phyloP scores from a whole-genome alignment of 2,797 vertebrate genomes.

The Aphelocoma californica region DNA sequence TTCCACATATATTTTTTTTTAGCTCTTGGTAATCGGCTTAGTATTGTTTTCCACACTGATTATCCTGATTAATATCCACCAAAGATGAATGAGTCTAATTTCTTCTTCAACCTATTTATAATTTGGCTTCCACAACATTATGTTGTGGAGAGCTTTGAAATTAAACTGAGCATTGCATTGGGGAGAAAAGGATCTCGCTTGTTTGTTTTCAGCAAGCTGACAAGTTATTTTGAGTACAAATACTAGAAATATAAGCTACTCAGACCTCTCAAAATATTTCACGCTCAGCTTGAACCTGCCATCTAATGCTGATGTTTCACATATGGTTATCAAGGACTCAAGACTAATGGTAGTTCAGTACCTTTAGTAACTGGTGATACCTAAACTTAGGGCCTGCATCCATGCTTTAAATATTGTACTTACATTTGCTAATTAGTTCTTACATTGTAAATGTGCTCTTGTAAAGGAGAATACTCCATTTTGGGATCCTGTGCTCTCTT shows the following conservation, averaged over 20 bases:
- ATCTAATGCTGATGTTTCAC: neutral
- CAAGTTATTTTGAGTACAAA: neutral
- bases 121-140: neutral
- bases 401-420: neutral
- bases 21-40: neutral
- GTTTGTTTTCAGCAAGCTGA: neutral
- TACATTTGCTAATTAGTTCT: neutral
- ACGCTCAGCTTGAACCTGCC: neutral
- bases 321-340: neutral
- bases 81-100: slow-evolving; percentile 9
- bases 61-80: neutral
- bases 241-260: neutral
- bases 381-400: neutral
- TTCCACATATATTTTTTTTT: neutral
- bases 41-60: neutral
- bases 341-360: neutral
- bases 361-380: neutral
- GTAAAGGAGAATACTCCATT: neutral
- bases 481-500: neutral
- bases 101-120: neutral
- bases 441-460: neutral
- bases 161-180: neutral
- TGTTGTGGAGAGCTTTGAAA: neutral
- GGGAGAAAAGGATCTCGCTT: neutral
- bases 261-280: neutral